Evolutionary conservation across 1,140 invertebrate genomes (phyloP).

Genomic region (Drosophila rufa): DNA sequence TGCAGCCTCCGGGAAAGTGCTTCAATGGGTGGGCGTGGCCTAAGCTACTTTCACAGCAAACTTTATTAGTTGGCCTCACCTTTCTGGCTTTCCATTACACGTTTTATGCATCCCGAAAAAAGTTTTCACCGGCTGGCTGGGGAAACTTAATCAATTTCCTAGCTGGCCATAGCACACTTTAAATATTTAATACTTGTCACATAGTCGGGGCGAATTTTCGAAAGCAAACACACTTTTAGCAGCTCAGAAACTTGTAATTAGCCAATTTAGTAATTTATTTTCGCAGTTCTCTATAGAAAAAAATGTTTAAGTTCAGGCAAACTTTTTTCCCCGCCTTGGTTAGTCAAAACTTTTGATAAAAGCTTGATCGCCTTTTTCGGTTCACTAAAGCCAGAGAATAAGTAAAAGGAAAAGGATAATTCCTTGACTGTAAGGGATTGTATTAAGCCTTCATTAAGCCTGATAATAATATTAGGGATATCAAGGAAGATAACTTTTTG

Average conservation of each 20-base stretch:
- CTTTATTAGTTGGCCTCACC: conserved; percentile 75
- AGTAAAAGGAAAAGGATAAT: not conserved
- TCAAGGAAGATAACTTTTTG: not conserved
- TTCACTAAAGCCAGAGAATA: not conserved
- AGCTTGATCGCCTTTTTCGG: not conserved
- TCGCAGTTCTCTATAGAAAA: not conserved
- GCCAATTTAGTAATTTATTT: conserved; percentile 31
- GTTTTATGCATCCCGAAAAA: conserved; percentile 35
- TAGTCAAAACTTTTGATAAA: conserved; percentile 4
- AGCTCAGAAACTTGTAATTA: conserved; percentile 51
- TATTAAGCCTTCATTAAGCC: not conserved
- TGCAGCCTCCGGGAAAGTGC: conserved; percentile 46
- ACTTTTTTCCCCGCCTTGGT: not conserved
- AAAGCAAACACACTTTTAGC: conserved; percentile 1
- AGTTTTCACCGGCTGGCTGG: conserved; percentile 47
- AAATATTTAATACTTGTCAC: conserved; percentile 66
- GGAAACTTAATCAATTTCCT: conserved; percentile 72
- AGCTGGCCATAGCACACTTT: conserved; percentile 45
- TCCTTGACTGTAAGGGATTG: not conserved
- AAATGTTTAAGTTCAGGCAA: not conserved
- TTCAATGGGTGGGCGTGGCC: conserved; percentile 60
- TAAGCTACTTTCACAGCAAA: conserved; percentile 66
- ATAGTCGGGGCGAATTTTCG: conserved; percentile 13
- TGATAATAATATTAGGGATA: not conserved
- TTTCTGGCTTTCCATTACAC: conserved; percentile 69